These are phyloP conservation scores for Sminthopsis crassicaudata DNA, from an alignment of 2,113 vertebrate genomes.

Conservation along the genomic window DNA sequence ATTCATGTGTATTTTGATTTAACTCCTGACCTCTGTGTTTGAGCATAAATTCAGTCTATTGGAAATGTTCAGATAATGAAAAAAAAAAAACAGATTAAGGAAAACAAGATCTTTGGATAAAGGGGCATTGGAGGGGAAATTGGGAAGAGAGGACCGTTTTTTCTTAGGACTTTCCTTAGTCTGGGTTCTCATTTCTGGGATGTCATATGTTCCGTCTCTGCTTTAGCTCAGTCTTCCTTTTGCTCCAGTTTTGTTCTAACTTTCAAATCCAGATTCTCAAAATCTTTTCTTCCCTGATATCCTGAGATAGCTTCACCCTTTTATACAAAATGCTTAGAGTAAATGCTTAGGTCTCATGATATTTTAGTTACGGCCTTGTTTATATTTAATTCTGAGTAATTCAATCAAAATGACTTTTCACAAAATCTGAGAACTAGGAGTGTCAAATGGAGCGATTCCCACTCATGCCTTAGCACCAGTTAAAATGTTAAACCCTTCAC, in stretches of 20 bases:
- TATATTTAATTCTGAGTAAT: background rate
- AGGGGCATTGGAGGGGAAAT: background rate
- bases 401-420: background rate
- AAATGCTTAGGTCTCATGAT: background rate
- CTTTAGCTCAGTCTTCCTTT: background rate
- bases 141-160: background rate
- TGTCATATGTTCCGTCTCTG: background rate
- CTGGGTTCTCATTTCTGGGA: background rate
- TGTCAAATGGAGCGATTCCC: background rate
- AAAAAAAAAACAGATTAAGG: background rate
- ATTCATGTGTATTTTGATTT: background rate
- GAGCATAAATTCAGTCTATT: background rate
- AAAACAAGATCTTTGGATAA: too few relatives aligned
- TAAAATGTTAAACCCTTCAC: background rate
- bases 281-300: background rate
- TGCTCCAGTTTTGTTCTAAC: background rate
- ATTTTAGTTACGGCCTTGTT: background rate
- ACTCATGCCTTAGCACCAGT: background rate
- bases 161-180: background rate
- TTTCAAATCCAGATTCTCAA: background rate
- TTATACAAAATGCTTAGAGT: background rate
- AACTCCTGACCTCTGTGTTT: background rate
- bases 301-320: background rate
- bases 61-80: background rate
- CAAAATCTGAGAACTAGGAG: background rate